Evolutionary conservation across 2,888 invertebrate genomes (phyloP), one percentile per base, ranked within the genome.

Genomic region (Ectemnius lituratus): DNA sequence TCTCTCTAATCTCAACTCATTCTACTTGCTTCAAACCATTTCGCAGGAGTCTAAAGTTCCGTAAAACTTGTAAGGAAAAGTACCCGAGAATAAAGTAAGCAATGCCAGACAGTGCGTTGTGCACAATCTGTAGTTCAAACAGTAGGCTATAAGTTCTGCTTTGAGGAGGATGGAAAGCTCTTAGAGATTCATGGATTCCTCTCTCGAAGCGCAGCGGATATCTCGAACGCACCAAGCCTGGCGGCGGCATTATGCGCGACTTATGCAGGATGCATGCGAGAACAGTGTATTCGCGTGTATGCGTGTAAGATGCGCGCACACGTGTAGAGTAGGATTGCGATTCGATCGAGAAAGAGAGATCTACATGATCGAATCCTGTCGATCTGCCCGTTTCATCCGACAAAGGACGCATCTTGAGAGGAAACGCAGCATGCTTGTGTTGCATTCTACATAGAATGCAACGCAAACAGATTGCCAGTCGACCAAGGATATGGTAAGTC

Each of bases 311-410:
- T 62, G 52, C 67, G 52, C 67, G 70, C 69, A 67, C 67, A 70
- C 72, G 75, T 77, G 71, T 73, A 82, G 49, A 60, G 74, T 37
- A 8, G 11, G 76, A 80, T 76, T 70, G 63, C 23, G 67, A 75
- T 73, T 70, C 23, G 75, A 74, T 78, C 72, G 37, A 37, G 37
- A 37, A 11, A 37, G 37, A 37, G 65, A 61, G 76, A 82, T 80
- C 80, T 82, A 78, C 76, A 78, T 67, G 75, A 76, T 80, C 76
- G 74, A 76, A 70, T 68, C 77, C 70, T 68, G 79, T 74, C 67
- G 77, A 83, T 81, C 81, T 66, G 49, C 62, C 57, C 62, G 70
- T 4, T 52, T 1, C 60, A 46, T 65, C 58, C 64, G 72, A 65
- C 79, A 80, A 77, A 83, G 80, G 73, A 74, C 79, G 80, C 75